Evolutionary conservation across 2,113 vertebrate species (phyloP).

Genomic region (Ceratotherium simum): DNA sequence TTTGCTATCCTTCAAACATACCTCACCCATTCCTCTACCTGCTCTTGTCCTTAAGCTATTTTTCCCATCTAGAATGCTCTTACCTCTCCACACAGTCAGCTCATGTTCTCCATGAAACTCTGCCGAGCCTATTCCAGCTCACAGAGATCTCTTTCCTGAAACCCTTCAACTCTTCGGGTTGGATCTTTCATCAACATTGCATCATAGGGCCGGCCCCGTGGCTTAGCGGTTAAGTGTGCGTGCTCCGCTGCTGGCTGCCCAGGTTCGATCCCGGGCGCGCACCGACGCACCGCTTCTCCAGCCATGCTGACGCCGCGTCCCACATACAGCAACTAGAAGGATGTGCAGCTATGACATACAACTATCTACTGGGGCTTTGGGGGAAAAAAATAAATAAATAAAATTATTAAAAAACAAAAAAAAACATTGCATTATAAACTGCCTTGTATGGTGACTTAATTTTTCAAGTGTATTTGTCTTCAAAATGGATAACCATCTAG

Average conservation of each 20-base stretch:
- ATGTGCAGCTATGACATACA: too few species aligned
- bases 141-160: background rate
- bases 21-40: background rate
- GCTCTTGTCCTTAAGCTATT: background rate
- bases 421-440: background rate
- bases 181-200: background rate
- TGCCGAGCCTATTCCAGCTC: background rate
- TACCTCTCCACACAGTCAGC: background rate
- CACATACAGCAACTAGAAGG: too few species aligned
- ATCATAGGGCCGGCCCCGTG: too few species aligned
- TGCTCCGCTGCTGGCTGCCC: too few species aligned
- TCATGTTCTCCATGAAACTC: background rate
- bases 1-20: background rate
- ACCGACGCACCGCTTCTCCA: too few species aligned
- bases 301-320: too few species aligned
- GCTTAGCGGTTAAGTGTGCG: too few species aligned
- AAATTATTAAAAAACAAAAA: too few species aligned
- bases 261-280: too few species aligned
- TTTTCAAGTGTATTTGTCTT: constrained; percentile 56
- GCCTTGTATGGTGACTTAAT: background rate
- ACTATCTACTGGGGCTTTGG: too few species aligned
- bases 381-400: too few species aligned
- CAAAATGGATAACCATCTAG: background rate
- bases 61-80: background rate
- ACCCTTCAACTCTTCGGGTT: background rate